phyloP scores from a whole-genome alignment of 2,113 vertebrate species.

The Heterochromis multidens region DNA sequence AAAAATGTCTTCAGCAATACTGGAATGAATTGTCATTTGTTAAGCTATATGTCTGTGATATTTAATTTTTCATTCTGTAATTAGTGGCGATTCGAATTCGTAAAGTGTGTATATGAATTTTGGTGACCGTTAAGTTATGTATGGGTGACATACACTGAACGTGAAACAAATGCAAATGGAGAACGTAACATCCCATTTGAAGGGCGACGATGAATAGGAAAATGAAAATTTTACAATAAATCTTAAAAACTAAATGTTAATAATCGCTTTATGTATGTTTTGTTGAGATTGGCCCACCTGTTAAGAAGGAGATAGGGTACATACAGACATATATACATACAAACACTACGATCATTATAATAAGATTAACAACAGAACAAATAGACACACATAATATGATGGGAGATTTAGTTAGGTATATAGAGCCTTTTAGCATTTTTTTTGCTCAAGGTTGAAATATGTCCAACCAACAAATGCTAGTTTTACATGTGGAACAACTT shows the following conservation, averaged over 20 bases:
- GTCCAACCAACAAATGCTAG: background rate
- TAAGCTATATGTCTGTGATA: background rate
- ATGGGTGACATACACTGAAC: no score
- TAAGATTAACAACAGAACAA: background rate
- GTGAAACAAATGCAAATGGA: no score
- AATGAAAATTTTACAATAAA: no score
- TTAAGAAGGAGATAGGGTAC: background rate
- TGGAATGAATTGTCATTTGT: no score
- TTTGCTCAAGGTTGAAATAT: background rate
- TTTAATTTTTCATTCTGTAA: background rate
- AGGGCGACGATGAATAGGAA: no score
- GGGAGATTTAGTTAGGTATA: background rate
- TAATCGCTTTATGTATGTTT: no score
- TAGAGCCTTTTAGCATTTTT: background rate
- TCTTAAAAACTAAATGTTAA: no score
- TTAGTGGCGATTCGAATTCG: no score
- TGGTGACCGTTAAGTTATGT: no score
- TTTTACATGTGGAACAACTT: background rate
- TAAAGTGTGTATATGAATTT: no score
- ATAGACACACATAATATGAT: background rate
- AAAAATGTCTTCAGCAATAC: no score
- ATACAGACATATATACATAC: background rate
- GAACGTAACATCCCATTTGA: no score
- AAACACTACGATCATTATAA: background rate
- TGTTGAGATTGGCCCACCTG: background rate